Conservation (phyloP, 2,888 invertebrate genomes). For the Lasioglossum lativentre region DNA sequence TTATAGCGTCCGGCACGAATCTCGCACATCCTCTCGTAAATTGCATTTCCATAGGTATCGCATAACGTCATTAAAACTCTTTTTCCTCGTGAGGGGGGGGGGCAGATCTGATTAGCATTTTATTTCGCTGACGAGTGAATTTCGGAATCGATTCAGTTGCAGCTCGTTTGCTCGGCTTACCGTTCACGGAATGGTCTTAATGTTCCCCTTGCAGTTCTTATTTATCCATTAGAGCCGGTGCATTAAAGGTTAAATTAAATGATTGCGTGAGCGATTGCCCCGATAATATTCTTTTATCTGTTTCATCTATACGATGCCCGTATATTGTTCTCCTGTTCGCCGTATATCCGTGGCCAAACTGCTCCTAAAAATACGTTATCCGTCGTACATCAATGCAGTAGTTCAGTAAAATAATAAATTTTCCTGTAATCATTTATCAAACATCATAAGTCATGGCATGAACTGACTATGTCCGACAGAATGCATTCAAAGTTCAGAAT, state of each 20-base stretch:
- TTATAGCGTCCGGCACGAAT: conserved; percentile 7
- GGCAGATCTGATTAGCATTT: conserved; percentile 37
- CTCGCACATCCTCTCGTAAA: conserved; percentile 4
- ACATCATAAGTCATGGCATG: neutral
- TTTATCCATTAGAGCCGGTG: conserved; percentile 17
- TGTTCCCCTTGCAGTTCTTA: neutral
- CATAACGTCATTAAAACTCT: conserved; percentile 26
- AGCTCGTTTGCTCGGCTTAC: conserved; percentile 1
- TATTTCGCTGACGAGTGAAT: conserved; percentile 18
- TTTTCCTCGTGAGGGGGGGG: neutral
- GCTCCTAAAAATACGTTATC: neutral
- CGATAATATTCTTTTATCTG: conserved; percentile 2
- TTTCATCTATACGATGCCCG: neutral
- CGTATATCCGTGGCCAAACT: neutral
- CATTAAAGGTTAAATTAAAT: conserved; percentile 8
- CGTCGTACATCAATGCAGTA: neutral
- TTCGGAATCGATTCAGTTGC: conserved; percentile 10
- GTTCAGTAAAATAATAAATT: neutral
- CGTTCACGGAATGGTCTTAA: neutral
- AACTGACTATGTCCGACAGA: neutral
- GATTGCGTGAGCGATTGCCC: neutral
- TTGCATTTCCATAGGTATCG: conserved; percentile 23
- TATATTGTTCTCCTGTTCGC: neutral
- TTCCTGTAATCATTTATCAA: neutral
- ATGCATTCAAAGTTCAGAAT: neutral